phyloP scores from a whole-genome alignment of 1,140 invertebrate genomes.

The Caenorhabditis briggsae region DNA sequence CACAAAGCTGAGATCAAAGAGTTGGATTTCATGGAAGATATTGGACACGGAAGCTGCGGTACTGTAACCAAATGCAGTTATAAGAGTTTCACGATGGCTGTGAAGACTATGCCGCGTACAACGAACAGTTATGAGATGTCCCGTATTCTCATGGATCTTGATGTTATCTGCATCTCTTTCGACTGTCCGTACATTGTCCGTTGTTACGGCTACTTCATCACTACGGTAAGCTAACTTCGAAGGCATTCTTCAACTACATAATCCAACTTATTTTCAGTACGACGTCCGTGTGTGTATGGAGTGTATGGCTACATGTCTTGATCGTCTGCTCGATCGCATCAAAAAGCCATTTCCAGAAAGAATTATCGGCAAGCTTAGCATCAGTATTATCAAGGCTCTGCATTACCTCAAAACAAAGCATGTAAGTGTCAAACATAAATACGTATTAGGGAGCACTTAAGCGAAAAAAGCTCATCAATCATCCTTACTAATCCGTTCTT shows the following conservation, averaged over 20 bases:
- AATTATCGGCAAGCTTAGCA: slow-evolving; percentile 94
- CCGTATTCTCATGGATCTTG: slow-evolving; percentile 96
- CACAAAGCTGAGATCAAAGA: slow-evolving; percentile 8
- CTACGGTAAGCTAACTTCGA: slow-evolving; percentile 80
- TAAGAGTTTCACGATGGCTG: slow-evolving; percentile 62
- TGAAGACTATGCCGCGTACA: slow-evolving; percentile 90
- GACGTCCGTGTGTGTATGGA: slow-evolving; percentile 84
- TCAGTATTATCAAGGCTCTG: slow-evolving; percentile 96
- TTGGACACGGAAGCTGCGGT: slow-evolving; percentile 64
- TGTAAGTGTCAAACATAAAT: slow-evolving; percentile 24
- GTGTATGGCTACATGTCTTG: slow-evolving; percentile 96
- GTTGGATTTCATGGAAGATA: slow-evolving; percentile 39
- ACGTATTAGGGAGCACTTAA: neutral
- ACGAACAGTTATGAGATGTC: slow-evolving; percentile 97
- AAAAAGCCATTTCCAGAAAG: slow-evolving; percentile 87
- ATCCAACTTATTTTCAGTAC: slow-evolving; percentile 47
- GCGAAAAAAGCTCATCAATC: neutral
- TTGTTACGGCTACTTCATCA: slow-evolving; percentile 96
- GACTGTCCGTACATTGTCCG: slow-evolving; percentile 96
- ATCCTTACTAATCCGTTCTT: neutral
- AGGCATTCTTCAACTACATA: neutral
- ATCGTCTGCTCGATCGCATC: slow-evolving; percentile 92
- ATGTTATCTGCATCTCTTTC: slow-evolving; percentile 90
- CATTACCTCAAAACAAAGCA: slow-evolving; percentile 93
- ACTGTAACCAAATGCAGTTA: slow-evolving; percentile 59